Evolutionary conservation across 2,888 invertebrate genomes (phyloP).

Genomic region (Dynastes grantii): DNA sequence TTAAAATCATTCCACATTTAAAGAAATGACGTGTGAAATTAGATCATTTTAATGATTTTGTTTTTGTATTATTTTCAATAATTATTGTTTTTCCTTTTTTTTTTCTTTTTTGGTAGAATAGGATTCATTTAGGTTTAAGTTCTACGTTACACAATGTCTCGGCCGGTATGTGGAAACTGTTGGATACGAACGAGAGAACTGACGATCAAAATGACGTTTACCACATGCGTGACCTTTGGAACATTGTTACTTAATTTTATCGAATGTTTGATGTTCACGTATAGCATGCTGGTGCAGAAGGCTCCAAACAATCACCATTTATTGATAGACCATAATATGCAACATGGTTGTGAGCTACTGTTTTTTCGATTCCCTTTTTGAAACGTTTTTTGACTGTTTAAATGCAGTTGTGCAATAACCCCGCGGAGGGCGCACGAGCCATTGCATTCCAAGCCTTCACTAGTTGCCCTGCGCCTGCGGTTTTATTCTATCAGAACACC

Average conservation of each 20-base stretch:
- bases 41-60: constrained; percentile 55
- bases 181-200: constrained; percentile 12
- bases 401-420: constrained; percentile 60
- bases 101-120: constrained; percentile 44
- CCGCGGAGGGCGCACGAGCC: constrained; percentile 53
- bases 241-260: constrained; percentile 52
- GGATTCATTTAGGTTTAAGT: constrained; percentile 55
- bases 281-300: constrained; percentile 55
- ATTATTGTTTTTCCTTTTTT: constrained; percentile 56
- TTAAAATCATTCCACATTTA: constrained; percentile 66
- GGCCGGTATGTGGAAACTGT: constrained; percentile 46
- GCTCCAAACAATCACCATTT: constrained; percentile 64
- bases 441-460: constrained; percentile 64
- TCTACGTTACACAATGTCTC: constrained; percentile 54
- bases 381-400: constrained; percentile 54
- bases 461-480: constrained; percentile 57
- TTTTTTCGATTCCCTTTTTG: constrained; percentile 59
- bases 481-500: constrained; percentile 55
- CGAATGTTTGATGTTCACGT: constrained; percentile 48
- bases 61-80: constrained; percentile 65
- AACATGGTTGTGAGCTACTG: constrained; percentile 67
- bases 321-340: constrained; percentile 63
- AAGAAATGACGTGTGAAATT: constrained; percentile 51
- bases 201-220: background rate
- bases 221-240: constrained; percentile 13